Conservation (phyloP, 2,888 invertebrate genomes). For the Nephrotoma guestfalica region DNA sequence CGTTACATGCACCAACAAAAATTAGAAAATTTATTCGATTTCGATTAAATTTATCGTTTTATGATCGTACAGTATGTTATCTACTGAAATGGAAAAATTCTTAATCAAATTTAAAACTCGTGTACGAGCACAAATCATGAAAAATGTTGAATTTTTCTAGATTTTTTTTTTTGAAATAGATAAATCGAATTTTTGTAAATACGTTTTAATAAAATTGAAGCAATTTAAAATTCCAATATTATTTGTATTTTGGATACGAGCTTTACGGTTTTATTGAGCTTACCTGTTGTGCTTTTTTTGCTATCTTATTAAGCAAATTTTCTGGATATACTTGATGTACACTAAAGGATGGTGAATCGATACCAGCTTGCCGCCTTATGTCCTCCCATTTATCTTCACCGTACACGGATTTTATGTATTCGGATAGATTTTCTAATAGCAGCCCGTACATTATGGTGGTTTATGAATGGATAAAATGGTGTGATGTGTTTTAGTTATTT, state of each 20-base stretch:
- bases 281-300: conserved; percentile 76
- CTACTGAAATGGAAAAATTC: neutral
- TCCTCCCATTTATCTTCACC: conserved; percentile 92
- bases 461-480: neutral
- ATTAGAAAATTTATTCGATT: neutral
- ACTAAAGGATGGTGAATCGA: conserved; percentile 75
- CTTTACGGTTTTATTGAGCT: conserved; percentile 10
- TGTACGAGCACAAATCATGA: neutral
- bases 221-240: neutral
- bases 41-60: neutral
- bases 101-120: neutral
- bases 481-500: neutral
- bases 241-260: neutral
- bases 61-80: neutral
- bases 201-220: neutral
- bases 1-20: neutral
- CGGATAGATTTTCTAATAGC: conserved; percentile 83
- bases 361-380: conserved; percentile 69
- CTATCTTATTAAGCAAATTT: conserved; percentile 67
- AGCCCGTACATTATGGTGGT: conserved; percentile 77
- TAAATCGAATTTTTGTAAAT: neutral
- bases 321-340: conserved; percentile 91
- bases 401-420: conserved; percentile 83
- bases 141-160: neutral
- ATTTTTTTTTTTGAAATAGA: neutral